A percentile compares a stretch with the other conserved stretches of the same genome.
Conservation (phyloP, 2,797 vertebrate species). For the Novumbra hubbsi region DNA sequence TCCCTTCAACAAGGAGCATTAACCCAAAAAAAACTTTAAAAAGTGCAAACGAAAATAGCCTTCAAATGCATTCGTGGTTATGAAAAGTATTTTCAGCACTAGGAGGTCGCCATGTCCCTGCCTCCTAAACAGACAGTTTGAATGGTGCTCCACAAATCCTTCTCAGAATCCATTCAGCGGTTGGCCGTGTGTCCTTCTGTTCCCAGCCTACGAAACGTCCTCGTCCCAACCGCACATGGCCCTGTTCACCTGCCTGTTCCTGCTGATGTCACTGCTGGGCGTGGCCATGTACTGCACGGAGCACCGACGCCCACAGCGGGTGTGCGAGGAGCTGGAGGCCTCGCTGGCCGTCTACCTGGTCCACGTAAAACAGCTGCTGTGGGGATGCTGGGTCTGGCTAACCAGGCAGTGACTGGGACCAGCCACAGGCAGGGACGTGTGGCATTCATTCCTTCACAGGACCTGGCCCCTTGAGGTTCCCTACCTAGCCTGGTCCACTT, state of each 20-base stretch:
- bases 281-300: conserved; percentile 82
- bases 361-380: conserved; percentile 78
- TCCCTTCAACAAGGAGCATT: background rate
- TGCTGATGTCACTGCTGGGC: conserved; percentile 78
- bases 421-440: conserved; percentile 48
- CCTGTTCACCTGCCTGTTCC: conserved; percentile 79
- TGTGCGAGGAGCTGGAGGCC: conserved; percentile 84
- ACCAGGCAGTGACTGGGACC: conserved; percentile 77
- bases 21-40: background rate
- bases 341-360: conserved; percentile 76
- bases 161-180: background rate
- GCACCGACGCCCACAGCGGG: conserved; percentile 66
- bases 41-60: background rate
- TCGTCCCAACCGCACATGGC: conserved; percentile 73
- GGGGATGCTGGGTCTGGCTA: conserved; percentile 85
- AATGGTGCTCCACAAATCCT: background rate
- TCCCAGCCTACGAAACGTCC: conserved; percentile 74
- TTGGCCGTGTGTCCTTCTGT: conserved; percentile 10
- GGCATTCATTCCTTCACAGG: conserved; percentile 28
- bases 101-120: background rate
- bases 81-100: background rate
- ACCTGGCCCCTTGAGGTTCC: conserved; percentile 35
- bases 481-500: conserved; percentile 34
- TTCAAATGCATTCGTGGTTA: background rate
- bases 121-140: background rate